phyloP scores from a whole-genome alignment of 2,888 invertebrate genomes.

The Furcula furcula region DNA sequence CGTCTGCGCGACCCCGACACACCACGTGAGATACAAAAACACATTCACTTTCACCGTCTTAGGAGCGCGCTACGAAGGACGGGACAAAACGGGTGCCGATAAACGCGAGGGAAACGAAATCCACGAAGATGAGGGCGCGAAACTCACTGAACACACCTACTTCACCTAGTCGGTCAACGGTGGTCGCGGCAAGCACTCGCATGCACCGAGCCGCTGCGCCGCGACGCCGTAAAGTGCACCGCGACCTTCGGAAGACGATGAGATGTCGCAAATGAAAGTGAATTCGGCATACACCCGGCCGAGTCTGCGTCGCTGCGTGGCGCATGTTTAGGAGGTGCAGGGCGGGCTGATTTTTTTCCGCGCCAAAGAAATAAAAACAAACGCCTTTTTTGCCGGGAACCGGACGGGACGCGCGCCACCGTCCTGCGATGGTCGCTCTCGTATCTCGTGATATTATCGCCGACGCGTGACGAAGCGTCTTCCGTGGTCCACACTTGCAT shows the following conservation, averaged over 20 bases:
- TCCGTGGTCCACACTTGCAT: conserved; percentile 5
- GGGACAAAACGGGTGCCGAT: conserved; percentile 65
- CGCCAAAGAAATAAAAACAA: conserved; percentile 81
- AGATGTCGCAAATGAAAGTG: conserved; percentile 82
- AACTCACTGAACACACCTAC: conserved; percentile 49
- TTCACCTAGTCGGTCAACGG: conserved; percentile 76
- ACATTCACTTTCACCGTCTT: conserved; percentile 63
- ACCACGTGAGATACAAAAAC: conserved; percentile 46
- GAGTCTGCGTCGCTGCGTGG: conserved; percentile 81
- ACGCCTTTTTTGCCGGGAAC: conserved; percentile 74
- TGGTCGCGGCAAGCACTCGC: conserved; percentile 66
- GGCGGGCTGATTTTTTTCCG: conserved; percentile 79
- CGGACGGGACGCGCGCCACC: conserved; percentile 56
- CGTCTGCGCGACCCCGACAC: conserved; percentile 50
- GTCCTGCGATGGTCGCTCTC: conserved; percentile 7
- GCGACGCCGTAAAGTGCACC: conserved; percentile 51
- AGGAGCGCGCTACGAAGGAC: conserved; percentile 58
- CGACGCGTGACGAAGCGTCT: conserved; percentile 16
- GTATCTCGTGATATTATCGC: conserved; percentile 15
- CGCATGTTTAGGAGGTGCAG: conserved; percentile 82
- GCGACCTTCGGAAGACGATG: conserved; percentile 79
- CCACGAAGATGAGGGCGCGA: conserved; percentile 62
- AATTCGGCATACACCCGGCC: conserved; percentile 77
- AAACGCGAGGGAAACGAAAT: conserved; percentile 65
- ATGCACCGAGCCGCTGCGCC: conserved; percentile 46